Percentiles rank a stretch among this genome's conserved stretches.
Evolutionary conservation across 37 sponge, comb jelly and placozoan species (phyloP).

Genomic region (Hormiphora californensis): DNA sequence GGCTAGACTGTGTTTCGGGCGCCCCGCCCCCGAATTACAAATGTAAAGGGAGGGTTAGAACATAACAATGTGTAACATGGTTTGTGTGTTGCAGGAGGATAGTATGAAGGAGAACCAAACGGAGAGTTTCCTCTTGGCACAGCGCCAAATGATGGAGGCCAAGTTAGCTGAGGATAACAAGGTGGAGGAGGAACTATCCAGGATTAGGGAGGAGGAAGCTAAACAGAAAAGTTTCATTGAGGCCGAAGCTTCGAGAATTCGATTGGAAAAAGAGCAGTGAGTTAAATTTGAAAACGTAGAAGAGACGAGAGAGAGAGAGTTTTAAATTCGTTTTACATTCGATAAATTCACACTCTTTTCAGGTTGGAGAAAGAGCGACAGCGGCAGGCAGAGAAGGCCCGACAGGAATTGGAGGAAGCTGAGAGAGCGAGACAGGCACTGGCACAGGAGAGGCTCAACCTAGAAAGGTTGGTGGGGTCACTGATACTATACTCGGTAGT

Average conservation of each 20-base stretch:
- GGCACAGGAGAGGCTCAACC: slow-evolving; percentile 4
- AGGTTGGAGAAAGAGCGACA: slow-evolving; percentile 28
- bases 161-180: neutral
- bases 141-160: neutral
- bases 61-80: no score
- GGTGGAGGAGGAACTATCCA: neutral
- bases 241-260: slow-evolving; percentile 18
- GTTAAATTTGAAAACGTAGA: no score
- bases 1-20: no score
- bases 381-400: neutral
- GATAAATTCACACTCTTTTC: neutral
- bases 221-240: neutral
- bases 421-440: neutral
- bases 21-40: no score
- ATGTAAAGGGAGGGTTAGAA: no score
- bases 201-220: slow-evolving; percentile 38
- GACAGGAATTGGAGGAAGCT: neutral
- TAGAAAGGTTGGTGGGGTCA: slow-evolving; percentile 25
- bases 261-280: slow-evolving; percentile 5
- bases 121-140: neutral
- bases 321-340: neutral
- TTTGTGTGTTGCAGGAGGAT: no score
- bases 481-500: no score
- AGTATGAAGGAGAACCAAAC: no score
- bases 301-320: no score